Base-by-base conservation (phyloP, 2,797 vertebrate species). In the Oreortyx pictus region DNA sequence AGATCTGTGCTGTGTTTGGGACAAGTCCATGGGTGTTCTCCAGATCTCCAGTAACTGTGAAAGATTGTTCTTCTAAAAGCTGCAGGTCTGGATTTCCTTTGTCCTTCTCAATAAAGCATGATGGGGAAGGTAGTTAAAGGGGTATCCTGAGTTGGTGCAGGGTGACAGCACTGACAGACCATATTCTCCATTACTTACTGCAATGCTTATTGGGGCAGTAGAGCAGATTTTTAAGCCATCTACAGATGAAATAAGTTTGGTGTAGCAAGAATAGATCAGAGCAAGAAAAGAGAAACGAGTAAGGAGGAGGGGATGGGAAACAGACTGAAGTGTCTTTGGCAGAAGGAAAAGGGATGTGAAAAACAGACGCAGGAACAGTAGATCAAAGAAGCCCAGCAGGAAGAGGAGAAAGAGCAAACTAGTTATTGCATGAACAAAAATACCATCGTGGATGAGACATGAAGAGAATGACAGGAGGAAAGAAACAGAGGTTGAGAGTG, bases 401-500 rank as follows among this genome's bases (percentile, higher is more conserved):
- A 90, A 92, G 94, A 92, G 93, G 88, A 95, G 94, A 94, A 91
- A 93, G 96, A 95, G 91, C 89, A 96, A 94, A 96, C 83, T 85
- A 88, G 93, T 95, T 94, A 93, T 94, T 91, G 88, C 78, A 47
- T 0, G 90, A 94, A 92, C 61, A 88, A 88, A 96, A 95, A 94
- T 87, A 94, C 67, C 90, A 62, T 86, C 5, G 11, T 74, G 93
- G 88, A 89, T 89, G 78, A 92, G 86, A 91, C 83, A 72, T 86
- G 90, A 96, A 95, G 88, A 84, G 78, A 93, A 85, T 91, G 86
- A 88, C 88, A 87, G 68, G 81, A 91, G 81, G 72, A 93, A 93
- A 92, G 72, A 86, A 93, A 90, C 68, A 89, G 86, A 89, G 61
- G 77, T 3, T 41, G 83, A 74, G 64, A 88, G 57, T 88, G 86